phyloP scores from a whole-genome alignment of 2,797 vertebrate species.

The Pterois miles region DNA sequence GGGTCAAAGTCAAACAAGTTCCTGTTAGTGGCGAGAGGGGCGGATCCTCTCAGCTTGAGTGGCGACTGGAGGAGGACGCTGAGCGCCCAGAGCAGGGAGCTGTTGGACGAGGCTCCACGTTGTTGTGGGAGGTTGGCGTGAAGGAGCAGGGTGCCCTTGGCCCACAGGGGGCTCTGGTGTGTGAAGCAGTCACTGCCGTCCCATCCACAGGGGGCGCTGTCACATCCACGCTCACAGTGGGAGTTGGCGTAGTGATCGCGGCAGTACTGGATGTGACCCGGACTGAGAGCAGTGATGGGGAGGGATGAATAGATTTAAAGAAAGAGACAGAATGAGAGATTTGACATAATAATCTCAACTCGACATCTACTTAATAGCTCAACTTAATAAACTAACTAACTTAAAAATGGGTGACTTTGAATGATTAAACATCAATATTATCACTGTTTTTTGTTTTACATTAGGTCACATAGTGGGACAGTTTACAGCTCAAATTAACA shows the following conservation, averaged over 20 bases:
- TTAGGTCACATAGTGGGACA: neutral
- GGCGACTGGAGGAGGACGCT: slow-evolving; percentile 83
- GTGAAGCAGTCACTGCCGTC: slow-evolving; percentile 89
- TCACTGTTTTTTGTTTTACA: neutral
- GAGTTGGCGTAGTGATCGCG: slow-evolving; percentile 87
- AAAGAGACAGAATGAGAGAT: neutral
- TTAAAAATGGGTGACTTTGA: too few relatives aligned
- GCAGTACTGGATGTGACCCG: slow-evolving; percentile 87
- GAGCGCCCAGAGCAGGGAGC: slow-evolving; percentile 83
- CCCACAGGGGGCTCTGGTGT: slow-evolving; percentile 58
- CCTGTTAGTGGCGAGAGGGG: slow-evolving; percentile 71
- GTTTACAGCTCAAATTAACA: neutral
- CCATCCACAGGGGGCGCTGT: slow-evolving; percentile 87
- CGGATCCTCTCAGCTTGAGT: slow-evolving; percentile 75
- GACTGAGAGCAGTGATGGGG: slow-evolving; percentile 66
- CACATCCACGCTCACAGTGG: slow-evolving; percentile 88
- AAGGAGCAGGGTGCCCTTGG: slow-evolving; percentile 83
- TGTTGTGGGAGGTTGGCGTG: slow-evolving; percentile 77
- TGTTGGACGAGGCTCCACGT: slow-evolving; percentile 72
- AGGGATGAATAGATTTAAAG: neutral
- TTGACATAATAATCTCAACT: neutral
- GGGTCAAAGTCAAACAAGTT: slow-evolving; percentile 70
- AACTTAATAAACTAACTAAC: too few relatives aligned
- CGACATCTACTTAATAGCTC: neutral
- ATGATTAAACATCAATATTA: neutral